Evolutionary conservation across 2,113 vertebrate genomes (phyloP).

Genomic region (Butorides virescens): DNA sequence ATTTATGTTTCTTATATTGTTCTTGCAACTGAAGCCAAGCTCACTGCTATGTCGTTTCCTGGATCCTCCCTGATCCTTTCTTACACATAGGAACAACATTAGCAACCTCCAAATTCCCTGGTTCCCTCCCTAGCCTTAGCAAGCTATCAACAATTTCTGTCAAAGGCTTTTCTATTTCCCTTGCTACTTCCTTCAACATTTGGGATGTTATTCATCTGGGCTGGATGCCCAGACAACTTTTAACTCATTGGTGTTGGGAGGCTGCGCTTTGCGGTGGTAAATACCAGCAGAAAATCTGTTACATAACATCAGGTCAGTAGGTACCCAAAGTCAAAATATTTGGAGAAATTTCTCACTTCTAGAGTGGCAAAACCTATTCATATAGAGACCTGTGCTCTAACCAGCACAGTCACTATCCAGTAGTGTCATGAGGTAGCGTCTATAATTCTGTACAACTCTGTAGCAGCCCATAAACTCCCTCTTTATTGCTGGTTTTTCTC

Average conservation of each 20-base stretch:
- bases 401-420: background rate
- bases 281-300: constrained; percentile 35
- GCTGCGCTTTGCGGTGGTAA: constrained; percentile 43
- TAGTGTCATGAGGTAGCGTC: background rate
- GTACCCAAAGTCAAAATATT: constrained; percentile 35
- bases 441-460: background rate
- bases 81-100: constrained; percentile 66
- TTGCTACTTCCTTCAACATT: constrained; percentile 75
- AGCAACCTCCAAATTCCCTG: constrained; percentile 70
- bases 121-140: constrained; percentile 65
- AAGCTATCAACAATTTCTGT: constrained; percentile 79
- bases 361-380: background rate
- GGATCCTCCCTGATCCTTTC: constrained; percentile 57
- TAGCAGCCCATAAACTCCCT: background rate
- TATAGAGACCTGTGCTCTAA: background rate
- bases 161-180: constrained; percentile 77
- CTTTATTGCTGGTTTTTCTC: background rate
- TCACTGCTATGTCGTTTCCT: constrained; percentile 28
- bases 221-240: constrained; percentile 74
- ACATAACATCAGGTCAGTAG: constrained; percentile 46
- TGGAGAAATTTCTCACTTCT: constrained; percentile 47
- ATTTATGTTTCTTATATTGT: constrained; percentile 23
- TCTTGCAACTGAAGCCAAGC: constrained; percentile 50
- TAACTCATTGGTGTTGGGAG: constrained; percentile 71
- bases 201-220: constrained; percentile 77